These are phyloP conservation scores for Petroica traversi DNA, from an alignment of 2,113 vertebrate genomes.

Conservation along the genomic window DNA sequence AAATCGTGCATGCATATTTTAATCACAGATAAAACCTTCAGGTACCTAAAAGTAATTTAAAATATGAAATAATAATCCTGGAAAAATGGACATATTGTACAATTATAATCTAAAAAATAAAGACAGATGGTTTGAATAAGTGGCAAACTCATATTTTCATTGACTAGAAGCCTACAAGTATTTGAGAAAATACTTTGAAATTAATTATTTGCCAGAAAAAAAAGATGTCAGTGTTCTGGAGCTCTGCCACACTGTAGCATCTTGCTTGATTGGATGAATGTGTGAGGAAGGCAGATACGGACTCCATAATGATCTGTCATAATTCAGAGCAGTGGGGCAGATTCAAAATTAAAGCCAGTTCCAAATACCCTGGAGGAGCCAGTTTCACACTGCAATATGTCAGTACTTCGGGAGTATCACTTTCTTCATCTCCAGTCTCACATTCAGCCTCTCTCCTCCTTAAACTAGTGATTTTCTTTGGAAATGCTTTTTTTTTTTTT, in stretches of 20 bases:
- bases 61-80: neutral
- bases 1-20: neutral
- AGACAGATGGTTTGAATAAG: conserved; percentile 49
- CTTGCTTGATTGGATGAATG: conserved; percentile 11
- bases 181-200: conserved; percentile 59
- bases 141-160: conserved; percentile 58
- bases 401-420: neutral
- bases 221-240: conserved; percentile 62
- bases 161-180: conserved; percentile 47
- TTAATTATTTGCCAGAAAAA: conserved; percentile 66
- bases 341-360: neutral
- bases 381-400: neutral
- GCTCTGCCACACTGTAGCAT: conserved; percentile 1
- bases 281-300: conserved; percentile 29
- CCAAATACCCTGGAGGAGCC: neutral
- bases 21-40: neutral
- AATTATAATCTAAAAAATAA: conserved; percentile 52
- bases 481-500: neutral
- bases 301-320: neutral
- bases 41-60: neutral
- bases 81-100: conserved; percentile 41
- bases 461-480: neutral
- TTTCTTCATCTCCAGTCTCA: neutral
- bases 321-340: neutral
- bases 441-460: neutral